A percentile compares a stretch with the other conserved stretches of the same genome.
Evolutionary conservation across 2,113 vertebrate species (phyloP).

Genomic region (Psammodynastes pulverulentus): DNA sequence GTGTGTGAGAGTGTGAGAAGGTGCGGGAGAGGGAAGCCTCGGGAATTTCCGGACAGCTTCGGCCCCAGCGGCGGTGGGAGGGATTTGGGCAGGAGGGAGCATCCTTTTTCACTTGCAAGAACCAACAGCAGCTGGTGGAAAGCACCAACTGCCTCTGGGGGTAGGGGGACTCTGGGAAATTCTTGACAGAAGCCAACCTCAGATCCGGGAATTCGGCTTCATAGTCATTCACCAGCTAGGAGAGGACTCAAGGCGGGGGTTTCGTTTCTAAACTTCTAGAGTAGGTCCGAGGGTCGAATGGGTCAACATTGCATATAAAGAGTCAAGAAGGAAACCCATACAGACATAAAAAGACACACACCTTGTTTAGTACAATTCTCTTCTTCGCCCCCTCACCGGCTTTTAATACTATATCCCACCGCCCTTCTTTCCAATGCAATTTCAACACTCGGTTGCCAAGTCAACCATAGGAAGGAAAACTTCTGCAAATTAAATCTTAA

Average conservation of each 20-base stretch:
- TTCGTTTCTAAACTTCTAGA: not conserved
- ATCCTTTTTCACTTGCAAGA: not conserved
- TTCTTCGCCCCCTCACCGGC: too few species aligned
- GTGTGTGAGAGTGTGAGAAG: not conserved
- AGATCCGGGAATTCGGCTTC: not conserved
- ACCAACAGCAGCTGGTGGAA: slow-evolving; percentile 3
- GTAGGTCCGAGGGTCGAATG: not conserved
- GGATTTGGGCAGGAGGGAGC: not conserved
- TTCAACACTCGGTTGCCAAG: slow-evolving; percentile 10
- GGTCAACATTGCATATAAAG: not conserved
- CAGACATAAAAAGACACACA: too few species aligned
- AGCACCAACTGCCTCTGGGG: not conserved
- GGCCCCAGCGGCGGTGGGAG: not conserved
- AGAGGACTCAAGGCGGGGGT: not conserved
- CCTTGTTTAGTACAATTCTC: not conserved
- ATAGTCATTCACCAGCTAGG: not conserved
- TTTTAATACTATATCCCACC: not conserved
- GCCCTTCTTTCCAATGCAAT: not conserved
- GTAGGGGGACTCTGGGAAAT: not conserved
- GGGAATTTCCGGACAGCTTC: slow-evolving; percentile 28
- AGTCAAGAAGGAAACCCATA: not conserved
- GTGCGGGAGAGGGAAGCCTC: slow-evolving; percentile 1
- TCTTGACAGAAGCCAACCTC: not conserved
- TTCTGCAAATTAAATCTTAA: not conserved
- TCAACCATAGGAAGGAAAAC: slow-evolving; percentile 9